These are phyloP conservation scores for Bombus turneri DNA, from an alignment of 1,140 invertebrate species.

Conservation along the genomic window DNA sequence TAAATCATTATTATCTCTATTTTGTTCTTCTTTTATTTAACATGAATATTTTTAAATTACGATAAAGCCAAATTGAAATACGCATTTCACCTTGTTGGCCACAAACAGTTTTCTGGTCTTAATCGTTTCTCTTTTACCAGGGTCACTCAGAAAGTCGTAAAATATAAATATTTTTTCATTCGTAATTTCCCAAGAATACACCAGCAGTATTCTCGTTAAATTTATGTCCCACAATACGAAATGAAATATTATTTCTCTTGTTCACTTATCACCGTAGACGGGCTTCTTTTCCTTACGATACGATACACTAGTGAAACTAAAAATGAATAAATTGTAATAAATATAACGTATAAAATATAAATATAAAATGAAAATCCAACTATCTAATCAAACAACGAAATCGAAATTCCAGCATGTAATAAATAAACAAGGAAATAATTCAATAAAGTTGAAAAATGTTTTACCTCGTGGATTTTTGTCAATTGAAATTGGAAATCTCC, in stretches of 20 bases:
- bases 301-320: background rate
- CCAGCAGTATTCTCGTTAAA: background rate
- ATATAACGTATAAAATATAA: too few relatives aligned
- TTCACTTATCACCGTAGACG: background rate
- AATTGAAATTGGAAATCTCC: too few relatives aligned
- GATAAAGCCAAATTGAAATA: background rate
- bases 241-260: background rate
- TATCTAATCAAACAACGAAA: background rate
- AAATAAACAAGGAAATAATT: background rate
- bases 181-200: conserved; percentile 2
- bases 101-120: background rate
- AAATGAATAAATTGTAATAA: background rate
- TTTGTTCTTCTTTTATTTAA: background rate
- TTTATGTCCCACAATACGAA: background rate
- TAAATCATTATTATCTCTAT: background rate
- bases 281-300: too few relatives aligned
- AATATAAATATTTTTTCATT: conserved; percentile 9
- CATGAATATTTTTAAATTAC: background rate
- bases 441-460: too few relatives aligned
- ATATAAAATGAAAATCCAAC: too few relatives aligned
- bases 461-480: too few relatives aligned
- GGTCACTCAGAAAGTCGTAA: conserved; percentile 9
- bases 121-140: background rate
- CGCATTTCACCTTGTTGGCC: background rate
- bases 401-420: background rate